Conservation (phyloP, 2,113 vertebrate genomes). For the Peromyscus leucopus region DNA sequence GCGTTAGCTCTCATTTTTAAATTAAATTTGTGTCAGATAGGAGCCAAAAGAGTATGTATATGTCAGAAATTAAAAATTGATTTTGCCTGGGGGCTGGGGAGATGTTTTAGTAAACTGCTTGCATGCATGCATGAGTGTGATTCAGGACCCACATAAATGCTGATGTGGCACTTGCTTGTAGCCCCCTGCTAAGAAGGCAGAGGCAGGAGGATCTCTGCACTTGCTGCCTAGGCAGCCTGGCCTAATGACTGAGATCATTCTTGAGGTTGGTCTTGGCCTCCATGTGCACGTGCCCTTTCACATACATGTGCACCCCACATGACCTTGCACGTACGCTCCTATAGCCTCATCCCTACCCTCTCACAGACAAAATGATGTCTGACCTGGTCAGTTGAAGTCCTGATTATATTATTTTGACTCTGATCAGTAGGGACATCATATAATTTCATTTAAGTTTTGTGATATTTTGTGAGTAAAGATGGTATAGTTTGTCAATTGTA, state of each 20-base stretch:
- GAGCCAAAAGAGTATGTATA: neutral
- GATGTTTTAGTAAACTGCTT: neutral
- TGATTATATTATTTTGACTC: neutral
- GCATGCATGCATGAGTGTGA: neutral
- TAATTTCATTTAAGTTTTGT: neutral
- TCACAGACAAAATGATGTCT: neutral
- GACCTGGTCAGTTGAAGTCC: neutral
- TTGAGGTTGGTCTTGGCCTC: neutral
- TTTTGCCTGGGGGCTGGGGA: neutral
- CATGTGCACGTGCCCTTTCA: neutral
- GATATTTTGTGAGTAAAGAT: neutral
- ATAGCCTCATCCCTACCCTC: too few species aligned
- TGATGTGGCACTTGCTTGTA: neutral
- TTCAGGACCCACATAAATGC: neutral
- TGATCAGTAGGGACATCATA: neutral
- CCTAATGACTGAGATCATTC: neutral
- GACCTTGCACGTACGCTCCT: neutral
- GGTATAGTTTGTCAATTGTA: conserved; percentile 4
- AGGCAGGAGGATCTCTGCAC: neutral
- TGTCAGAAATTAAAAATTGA: conserved; percentile 23
- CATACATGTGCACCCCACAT: too few species aligned
- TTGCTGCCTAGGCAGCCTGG: neutral
- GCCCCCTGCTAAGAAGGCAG: too few species aligned
- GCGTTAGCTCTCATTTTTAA: neutral
- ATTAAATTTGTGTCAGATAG: neutral